These are phyloP conservation scores for Microtus montanus DNA, from an alignment of 2,113 vertebrate genomes.

Conservation along the genomic window DNA sequence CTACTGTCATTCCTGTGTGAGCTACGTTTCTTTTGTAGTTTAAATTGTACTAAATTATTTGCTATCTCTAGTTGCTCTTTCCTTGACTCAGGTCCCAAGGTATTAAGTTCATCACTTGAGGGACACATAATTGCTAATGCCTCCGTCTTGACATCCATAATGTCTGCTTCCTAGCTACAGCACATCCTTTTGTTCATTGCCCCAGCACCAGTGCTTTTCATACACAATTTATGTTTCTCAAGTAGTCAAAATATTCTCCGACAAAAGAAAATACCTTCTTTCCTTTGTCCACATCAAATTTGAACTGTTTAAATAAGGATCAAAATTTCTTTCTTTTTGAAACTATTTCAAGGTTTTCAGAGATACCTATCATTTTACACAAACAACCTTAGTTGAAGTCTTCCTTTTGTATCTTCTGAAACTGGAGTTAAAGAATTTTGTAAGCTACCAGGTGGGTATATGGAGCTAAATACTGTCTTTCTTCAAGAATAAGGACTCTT, in stretches of 20 bases:
- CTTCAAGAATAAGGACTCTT: not conserved
- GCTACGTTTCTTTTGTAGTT: not conserved
- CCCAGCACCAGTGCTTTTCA: not conserved
- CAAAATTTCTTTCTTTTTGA: constrained; percentile 3
- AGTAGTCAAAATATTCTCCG: not conserved
- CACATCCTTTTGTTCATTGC: not conserved
- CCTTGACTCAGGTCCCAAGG: not conserved
- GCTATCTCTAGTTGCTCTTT: not conserved
- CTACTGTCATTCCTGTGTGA: not conserved
- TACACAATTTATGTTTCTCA: not conserved
- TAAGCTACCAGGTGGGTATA: not conserved
- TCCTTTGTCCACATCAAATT: not conserved
- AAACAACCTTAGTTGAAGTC: not conserved
- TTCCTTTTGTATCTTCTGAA: not conserved
- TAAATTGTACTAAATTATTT: not conserved
- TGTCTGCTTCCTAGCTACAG: not conserved
- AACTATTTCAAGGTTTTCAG: not conserved
- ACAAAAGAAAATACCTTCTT: constrained; percentile 8
- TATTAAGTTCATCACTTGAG: not conserved
- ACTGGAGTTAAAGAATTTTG: not conserved
- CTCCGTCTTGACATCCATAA: not conserved
- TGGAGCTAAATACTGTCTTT: not conserved
- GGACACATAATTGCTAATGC: not conserved
- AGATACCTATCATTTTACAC: not conserved
- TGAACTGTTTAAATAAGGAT: not conserved